phyloP scores from a whole-genome alignment of 2,797 vertebrate species.

The Diplodus puntazzo region DNA sequence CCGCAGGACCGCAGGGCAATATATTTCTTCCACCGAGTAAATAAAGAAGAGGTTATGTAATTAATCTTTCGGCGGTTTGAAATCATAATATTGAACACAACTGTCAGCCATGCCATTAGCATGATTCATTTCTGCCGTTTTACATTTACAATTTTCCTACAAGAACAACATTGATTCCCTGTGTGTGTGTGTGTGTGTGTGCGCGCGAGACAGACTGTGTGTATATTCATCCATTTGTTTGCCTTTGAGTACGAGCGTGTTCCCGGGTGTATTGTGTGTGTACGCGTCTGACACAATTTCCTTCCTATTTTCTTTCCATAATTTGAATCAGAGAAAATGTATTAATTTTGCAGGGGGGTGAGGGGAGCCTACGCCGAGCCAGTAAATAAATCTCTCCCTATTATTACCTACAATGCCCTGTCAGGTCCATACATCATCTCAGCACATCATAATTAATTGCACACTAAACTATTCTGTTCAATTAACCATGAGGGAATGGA shows the following conservation, averaged over 20 bases:
- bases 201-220: constrained; percentile 22
- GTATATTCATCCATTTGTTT: constrained; percentile 64
- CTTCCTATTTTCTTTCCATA: constrained; percentile 85
- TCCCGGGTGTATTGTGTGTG: constrained; percentile 67
- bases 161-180: constrained; percentile 86
- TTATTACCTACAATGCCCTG: constrained; percentile 86
- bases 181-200: constrained; percentile 50
- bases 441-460: constrained; percentile 89
- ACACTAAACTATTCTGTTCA: constrained; percentile 87
- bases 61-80: constrained; percentile 87
- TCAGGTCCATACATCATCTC: constrained; percentile 87
- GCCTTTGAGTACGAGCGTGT: constrained; percentile 55
- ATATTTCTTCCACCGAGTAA: constrained; percentile 82
- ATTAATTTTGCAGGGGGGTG: constrained; percentile 84
- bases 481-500: constrained; percentile 84
- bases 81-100: constrained; percentile 90
- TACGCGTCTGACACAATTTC: constrained; percentile 85
- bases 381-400: constrained; percentile 87
- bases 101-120: constrained; percentile 89
- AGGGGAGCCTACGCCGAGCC: constrained; percentile 74
- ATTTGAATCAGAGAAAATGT: constrained; percentile 87
- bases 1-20: constrained; percentile 73
- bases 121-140: constrained; percentile 89
- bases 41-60: constrained; percentile 87
- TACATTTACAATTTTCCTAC: constrained; percentile 88